These are phyloP conservation scores for Antrozous pallidus DNA, from an alignment of 2,797 vertebrate genomes.

Conservation along the genomic window DNA sequence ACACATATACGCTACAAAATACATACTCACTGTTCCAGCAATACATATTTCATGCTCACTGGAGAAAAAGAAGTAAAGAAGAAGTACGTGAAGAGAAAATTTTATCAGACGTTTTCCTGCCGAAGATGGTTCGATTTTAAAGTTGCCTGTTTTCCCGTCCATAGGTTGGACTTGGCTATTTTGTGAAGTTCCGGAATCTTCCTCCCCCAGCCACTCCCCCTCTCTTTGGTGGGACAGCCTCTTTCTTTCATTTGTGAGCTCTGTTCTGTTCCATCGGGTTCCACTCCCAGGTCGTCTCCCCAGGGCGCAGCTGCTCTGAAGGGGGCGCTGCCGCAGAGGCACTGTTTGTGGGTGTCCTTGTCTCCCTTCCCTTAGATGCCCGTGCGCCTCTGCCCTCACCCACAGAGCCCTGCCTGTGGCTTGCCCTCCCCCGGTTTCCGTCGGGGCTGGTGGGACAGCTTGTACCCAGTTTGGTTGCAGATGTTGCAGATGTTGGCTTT, in stretches of 20 bases:
- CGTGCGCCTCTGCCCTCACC: not conserved
- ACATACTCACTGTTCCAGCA: not conserved
- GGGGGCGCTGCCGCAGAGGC: not conserved
- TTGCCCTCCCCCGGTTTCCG: not conserved
- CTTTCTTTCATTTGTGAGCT: not conserved
- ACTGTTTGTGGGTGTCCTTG: not conserved
- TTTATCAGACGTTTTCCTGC: not conserved
- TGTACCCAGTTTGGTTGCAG: not conserved
- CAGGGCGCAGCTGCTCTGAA: not conserved
- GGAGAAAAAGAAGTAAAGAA: not conserved
- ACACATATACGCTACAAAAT: not conserved
- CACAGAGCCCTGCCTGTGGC: not conserved
- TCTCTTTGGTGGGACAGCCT: not conserved
- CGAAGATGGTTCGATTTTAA: not conserved
- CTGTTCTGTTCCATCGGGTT: not conserved
- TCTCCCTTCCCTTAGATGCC: not conserved
- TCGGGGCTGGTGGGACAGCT: not conserved
- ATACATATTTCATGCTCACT: not conserved
- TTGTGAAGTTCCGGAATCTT: not conserved
- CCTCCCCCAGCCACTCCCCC: not conserved
- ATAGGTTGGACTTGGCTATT: not conserved
- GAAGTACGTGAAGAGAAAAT: not conserved
- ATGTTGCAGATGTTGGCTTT: not conserved
- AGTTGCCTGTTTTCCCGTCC: not conserved
- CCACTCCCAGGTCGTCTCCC: not conserved